phyloP scores from a whole-genome alignment of 2,113 vertebrate species.

The Lichenostomus cassidix region DNA sequence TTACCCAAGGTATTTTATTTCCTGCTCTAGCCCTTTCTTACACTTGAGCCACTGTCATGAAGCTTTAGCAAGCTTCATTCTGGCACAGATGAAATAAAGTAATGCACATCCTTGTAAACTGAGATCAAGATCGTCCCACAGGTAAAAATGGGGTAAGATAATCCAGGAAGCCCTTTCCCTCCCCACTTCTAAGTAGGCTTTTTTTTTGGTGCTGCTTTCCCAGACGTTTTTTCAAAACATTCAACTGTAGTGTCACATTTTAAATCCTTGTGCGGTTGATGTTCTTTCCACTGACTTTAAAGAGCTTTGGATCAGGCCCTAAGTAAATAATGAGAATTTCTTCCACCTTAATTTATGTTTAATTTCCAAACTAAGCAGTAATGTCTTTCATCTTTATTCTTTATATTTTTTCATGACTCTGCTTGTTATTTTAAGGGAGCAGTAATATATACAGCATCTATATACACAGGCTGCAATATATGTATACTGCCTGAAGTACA shows the following conservation, averaged over 20 bases:
- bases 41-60: background rate
- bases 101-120: background rate
- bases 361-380: constrained; percentile 42
- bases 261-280: background rate
- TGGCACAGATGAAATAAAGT: background rate
- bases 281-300: constrained; percentile 20
- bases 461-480: constrained; percentile 47
- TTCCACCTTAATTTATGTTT: constrained; percentile 50
- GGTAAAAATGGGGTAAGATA: background rate
- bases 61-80: background rate
- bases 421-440: constrained; percentile 67
- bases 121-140: background rate
- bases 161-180: background rate
- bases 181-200: background rate
- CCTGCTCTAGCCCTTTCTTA: background rate
- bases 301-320: constrained; percentile 22
- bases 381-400: constrained; percentile 59
- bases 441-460: constrained; percentile 59
- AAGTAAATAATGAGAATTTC: constrained; percentile 54
- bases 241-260: background rate
- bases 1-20: background rate
- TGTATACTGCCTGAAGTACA: constrained; percentile 15
- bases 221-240: background rate
- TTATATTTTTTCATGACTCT: constrained; percentile 51
- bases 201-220: background rate